Conservation (phyloP, 1,140 invertebrate species). For the Hesperophylax magnus region DNA sequence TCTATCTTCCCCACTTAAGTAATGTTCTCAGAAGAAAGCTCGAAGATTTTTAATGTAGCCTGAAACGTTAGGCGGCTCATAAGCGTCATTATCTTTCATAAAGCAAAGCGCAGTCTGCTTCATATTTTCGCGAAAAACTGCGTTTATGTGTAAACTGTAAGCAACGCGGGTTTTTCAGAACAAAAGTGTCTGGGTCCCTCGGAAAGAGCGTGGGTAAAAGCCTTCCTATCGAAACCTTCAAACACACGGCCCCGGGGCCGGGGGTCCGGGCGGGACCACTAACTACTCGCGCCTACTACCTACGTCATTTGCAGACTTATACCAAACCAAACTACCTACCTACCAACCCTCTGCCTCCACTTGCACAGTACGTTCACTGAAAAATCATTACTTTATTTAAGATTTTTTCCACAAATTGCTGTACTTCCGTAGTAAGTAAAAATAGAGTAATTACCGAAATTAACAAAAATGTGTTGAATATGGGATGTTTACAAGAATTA, state of each 20-base stretch:
- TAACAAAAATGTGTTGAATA: too few relatives aligned
- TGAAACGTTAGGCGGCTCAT: not conserved
- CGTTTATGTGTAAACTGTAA: slow-evolving; percentile 26
- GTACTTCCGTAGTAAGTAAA: too few relatives aligned
- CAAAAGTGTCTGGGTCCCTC: slow-evolving; percentile 44
- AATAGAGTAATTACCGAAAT: too few relatives aligned
- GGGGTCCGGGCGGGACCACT: not conserved
- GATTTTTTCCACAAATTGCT: not conserved
- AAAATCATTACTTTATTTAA: slow-evolving; percentile 35
- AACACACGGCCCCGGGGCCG: slow-evolving; percentile 14
- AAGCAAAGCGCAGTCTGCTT: not conserved
- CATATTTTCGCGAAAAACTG: slow-evolving; percentile 9
- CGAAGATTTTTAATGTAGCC: not conserved
- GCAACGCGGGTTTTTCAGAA: slow-evolving; percentile 35
- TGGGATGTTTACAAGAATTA: too few relatives aligned
- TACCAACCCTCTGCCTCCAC: not conserved
- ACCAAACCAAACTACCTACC: slow-evolving; percentile 5
- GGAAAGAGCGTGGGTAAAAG: slow-evolving; percentile 30
- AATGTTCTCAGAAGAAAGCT: not conserved
- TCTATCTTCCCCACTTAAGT: too few relatives aligned
- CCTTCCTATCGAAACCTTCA: slow-evolving; percentile 33
- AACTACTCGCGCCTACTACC: too few relatives aligned
- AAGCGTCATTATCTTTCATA: slow-evolving; percentile 15
- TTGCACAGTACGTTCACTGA: not conserved
- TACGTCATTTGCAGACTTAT: slow-evolving; percentile 23